Base-by-base conservation (phyloP, 37 sponge, comb jelly and placozoan genomes). In the Beroe ovata region DNA sequence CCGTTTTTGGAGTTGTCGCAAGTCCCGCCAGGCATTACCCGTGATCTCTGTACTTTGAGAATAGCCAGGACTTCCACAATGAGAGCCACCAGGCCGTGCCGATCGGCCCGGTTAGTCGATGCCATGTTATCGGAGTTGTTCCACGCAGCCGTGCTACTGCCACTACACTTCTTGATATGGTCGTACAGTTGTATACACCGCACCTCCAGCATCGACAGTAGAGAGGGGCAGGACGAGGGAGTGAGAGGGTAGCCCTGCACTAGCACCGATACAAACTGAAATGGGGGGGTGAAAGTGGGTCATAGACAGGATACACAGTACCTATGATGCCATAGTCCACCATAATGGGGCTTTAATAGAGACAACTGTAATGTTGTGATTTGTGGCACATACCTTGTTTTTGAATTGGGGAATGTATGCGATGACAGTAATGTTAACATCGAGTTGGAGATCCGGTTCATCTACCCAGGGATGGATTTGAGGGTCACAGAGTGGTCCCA, bases 371-470 rank as follows among this genome's bases (percentile, higher is more conserved):
- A n/a, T n/a, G n/a, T n/a, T n/a, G n/a, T n/a, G n/a, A n/a, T n/a
- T n/a, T n/a, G n/a, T n/a, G n/a, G n/a, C n/a, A n/a, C n/a, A n/a
- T n/a, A 77, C 84, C 84, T 35, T 77, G 29, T 77, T 77, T 25
- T 77, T 42, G 47, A 77, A 77, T 54, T 77, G 84, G 1, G 84
- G 84, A 77, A 35, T 77, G 84, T 42, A 77, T 26, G 84, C 84
- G 1, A 77, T 29, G 19, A 77, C 84, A 26, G 84, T 77, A 28
- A 77, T 33, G 38, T 33, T 77, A 25, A 77, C 84, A 19, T 42
- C 84, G 4, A 77, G 23, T 19, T 11, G 35, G 18, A 77, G 54
- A 8, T 40, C 84, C 41, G 25, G 35, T 1, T 77, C 84, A 42
- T 77, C 84, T 42, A n/a, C 41, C 84, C 84, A 77, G 28, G 84